Conservation (phyloP, 2,888 invertebrate genomes). For the Cataglyphis altisquamis region DNA sequence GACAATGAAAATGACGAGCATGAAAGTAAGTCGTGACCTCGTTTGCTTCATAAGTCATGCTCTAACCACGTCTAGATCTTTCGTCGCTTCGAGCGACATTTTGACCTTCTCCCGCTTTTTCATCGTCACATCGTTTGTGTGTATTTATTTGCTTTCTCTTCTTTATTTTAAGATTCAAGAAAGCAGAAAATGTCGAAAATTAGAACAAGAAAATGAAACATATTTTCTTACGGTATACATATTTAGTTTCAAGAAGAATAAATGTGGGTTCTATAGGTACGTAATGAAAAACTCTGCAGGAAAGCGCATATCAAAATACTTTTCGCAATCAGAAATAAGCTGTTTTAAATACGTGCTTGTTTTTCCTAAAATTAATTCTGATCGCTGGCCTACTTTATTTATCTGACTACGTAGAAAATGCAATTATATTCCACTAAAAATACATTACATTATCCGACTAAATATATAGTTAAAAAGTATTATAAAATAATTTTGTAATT, state of each 20-base stretch:
- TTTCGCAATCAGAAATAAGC: not conserved
- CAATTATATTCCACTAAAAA: conserved; percentile 20
- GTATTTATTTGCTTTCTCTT: not conserved
- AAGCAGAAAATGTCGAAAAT: not conserved
- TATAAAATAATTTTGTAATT: conserved; percentile 14
- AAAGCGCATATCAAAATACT: not conserved
- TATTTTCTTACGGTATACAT: not conserved
- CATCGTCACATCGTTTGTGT: not conserved
- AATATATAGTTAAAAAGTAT: not conserved
- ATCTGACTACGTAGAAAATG: not conserved
- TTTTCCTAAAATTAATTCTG: not conserved
- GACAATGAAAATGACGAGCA: conserved; percentile 40
- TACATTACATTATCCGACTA: not conserved
- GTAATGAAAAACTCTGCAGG: not conserved
- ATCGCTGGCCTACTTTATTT: not conserved
- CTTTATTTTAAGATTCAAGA: conserved; percentile 5
- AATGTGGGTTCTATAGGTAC: not conserved
- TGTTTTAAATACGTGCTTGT: not conserved
- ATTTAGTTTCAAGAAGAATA: not conserved
- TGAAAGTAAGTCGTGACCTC: conserved; percentile 46
- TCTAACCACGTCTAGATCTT: not conserved
- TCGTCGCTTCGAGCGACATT: conserved; percentile 13
- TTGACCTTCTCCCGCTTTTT: conserved; percentile 21
- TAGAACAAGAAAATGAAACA: not conserved
- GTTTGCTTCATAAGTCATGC: conserved; percentile 29